A percentile compares a stretch with the other conserved stretches of the same genome.
Evolutionary conservation across 2,888 invertebrate genomes (phyloP).

Genomic region (Leucoma salicis): DNA sequence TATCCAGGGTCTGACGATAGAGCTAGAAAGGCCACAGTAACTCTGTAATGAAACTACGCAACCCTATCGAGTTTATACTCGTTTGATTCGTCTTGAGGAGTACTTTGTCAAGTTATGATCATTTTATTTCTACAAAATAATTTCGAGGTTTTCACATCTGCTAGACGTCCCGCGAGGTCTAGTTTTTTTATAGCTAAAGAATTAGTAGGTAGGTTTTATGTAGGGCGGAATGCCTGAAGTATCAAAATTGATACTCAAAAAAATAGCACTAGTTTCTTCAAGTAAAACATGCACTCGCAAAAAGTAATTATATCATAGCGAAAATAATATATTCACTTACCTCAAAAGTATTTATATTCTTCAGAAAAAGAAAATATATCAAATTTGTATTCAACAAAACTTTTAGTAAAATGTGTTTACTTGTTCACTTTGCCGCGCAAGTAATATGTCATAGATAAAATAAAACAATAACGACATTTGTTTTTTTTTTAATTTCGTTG

Average conservation of each 20-base stretch:
- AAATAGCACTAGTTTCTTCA: slow-evolving; percentile 37
- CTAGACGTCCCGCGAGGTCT: too few species aligned
- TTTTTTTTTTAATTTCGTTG: slow-evolving; percentile 29
- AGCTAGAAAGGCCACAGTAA: too few species aligned
- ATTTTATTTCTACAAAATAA: too few species aligned
- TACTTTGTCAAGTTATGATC: too few species aligned
- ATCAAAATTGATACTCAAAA: slow-evolving; percentile 36
- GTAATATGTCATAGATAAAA: slow-evolving; percentile 22
- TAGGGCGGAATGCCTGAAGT: slow-evolving; percentile 39
- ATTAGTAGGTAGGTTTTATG: slow-evolving; percentile 36
- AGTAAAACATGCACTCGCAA: slow-evolving; percentile 34
- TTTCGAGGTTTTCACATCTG: too few species aligned
- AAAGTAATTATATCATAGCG: slow-evolving; percentile 35
- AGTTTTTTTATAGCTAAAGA: slow-evolving; percentile 24
- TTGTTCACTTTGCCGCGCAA: slow-evolving; percentile 26
- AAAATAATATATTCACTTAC: slow-evolving; percentile 39
- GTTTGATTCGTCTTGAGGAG: too few species aligned
- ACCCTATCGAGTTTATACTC: too few species aligned
- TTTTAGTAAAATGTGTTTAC: slow-evolving; percentile 33
- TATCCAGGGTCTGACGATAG: too few species aligned
- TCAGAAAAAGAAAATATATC: slow-evolving; percentile 32
- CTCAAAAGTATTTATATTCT: slow-evolving; percentile 30
- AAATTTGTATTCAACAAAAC: slow-evolving; percentile 20
- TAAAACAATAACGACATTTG: slow-evolving; percentile 25
- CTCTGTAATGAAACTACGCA: too few species aligned